A percentile compares a stretch with the other conserved stretches of the same genome.
phyloP scores from a whole-genome alignment of 1,140 invertebrate species.

The Apolygus lucorum region DNA sequence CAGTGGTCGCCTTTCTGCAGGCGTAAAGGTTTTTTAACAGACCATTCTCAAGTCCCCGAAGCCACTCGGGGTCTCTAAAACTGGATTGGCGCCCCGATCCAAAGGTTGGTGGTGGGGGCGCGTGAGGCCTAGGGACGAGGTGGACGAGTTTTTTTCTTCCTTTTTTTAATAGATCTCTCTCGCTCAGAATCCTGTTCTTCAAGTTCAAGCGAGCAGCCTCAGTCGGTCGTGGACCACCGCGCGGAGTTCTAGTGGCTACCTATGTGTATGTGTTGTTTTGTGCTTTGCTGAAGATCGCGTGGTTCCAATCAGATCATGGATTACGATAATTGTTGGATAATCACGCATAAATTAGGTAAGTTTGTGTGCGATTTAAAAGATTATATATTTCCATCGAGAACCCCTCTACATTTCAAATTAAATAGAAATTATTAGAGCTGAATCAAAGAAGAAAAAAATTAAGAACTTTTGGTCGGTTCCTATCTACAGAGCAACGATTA shows the following conservation, averaged over 20 bases:
- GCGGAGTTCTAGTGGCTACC: background rate
- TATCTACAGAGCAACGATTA: too few relatives aligned
- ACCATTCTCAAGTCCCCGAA: background rate
- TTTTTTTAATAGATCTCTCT: slow-evolving; percentile 14
- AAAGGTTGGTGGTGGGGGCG: background rate
- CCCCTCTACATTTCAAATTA: too few relatives aligned
- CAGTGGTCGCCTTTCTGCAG: too few relatives aligned
- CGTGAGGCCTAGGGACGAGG: background rate
- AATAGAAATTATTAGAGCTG: too few relatives aligned
- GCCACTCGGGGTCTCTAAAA: slow-evolving; percentile 4
- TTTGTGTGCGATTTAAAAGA: too few relatives aligned
- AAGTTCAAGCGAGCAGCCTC: background rate
- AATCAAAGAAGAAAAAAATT: too few relatives aligned
- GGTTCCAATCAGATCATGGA: background rate
- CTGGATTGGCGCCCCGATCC: slow-evolving; percentile 4
- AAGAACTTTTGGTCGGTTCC: too few relatives aligned
- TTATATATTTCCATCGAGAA: too few relatives aligned
- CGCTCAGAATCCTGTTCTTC: slow-evolving; percentile 8
- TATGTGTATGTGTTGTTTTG: background rate
- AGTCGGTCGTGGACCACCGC: slow-evolving; percentile 12
- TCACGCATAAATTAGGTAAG: too few relatives aligned
- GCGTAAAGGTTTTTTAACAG: background rate
- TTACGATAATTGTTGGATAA: too few relatives aligned
- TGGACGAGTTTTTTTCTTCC: slow-evolving; percentile 8
- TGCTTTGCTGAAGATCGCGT: background rate